Evolutionary conservation across 1,140 invertebrate species (phyloP).

Genomic region (silkworm (Bombyx mori)): DNA sequence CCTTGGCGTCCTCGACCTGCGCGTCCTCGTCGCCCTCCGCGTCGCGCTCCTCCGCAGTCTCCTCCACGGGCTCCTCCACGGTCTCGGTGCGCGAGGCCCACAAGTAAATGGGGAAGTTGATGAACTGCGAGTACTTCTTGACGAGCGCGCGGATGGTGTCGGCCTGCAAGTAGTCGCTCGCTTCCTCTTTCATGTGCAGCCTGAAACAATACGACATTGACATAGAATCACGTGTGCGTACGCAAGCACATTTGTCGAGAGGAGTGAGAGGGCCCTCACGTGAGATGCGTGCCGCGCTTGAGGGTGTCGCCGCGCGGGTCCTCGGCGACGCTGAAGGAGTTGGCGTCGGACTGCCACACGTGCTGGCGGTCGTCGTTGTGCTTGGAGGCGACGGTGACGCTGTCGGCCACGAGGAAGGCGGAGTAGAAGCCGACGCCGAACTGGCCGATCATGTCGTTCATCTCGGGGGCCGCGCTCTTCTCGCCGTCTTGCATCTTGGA

Average conservation of each 20-base stretch:
- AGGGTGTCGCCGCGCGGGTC: slow-evolving; percentile 96
- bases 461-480: slow-evolving; percentile 42
- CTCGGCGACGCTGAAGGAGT: slow-evolving; percentile 88
- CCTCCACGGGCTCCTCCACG: slow-evolving; percentile 84
- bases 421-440: slow-evolving; percentile 99
- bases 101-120: slow-evolving; percentile 98
- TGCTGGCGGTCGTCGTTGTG: slow-evolving; percentile 96
- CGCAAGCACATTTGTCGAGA: not conserved
- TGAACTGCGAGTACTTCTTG: slow-evolving; percentile 99
- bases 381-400: slow-evolving; percentile 95
- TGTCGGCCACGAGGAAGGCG: slow-evolving; percentile 94
- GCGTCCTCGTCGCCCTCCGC: slow-evolving; percentile 73
- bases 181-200: slow-evolving; percentile 96
- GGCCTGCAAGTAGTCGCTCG: slow-evolving; percentile 94
- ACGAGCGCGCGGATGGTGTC: slow-evolving; percentile 92
- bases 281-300: slow-evolving; percentile 88
- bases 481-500: slow-evolving; percentile 88
- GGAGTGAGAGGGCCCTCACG: slow-evolving; percentile 28
- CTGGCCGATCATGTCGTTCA: slow-evolving; percentile 90
- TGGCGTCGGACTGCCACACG: slow-evolving; percentile 98
- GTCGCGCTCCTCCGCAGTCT: slow-evolving; percentile 37
- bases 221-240: not conserved
- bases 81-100: slow-evolving; percentile 95
- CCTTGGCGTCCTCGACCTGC: slow-evolving; percentile 75
- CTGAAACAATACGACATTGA: slow-evolving; percentile 50